These are phyloP conservation scores for Tineola bisselliella DNA, from an alignment of 2,888 invertebrate species.

Conservation along the genomic window DNA sequence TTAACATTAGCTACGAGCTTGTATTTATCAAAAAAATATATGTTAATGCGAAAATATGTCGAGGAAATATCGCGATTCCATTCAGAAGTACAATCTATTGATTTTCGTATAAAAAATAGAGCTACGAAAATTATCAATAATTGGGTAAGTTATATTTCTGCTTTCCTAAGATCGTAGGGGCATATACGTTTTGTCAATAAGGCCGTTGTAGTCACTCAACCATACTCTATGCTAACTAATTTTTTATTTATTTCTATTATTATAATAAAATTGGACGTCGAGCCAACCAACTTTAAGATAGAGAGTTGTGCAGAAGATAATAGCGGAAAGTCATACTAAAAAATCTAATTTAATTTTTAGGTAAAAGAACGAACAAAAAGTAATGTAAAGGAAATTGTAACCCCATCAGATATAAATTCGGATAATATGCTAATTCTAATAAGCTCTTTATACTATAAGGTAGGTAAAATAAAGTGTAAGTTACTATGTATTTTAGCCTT, in stretches of 20 bases:
- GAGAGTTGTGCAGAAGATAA: no score
- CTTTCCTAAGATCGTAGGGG: no score
- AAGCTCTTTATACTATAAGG: neutral
- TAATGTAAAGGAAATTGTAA: neutral
- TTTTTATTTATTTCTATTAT: no score
- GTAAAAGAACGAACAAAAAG: neutral
- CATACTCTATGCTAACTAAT: no score
- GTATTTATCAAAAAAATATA: slow-evolving; percentile 1
- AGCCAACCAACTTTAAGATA: no score
- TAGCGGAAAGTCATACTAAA: no score
- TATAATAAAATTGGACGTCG: no score
- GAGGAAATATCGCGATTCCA: slow-evolving; percentile 14
- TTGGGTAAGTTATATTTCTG: slow-evolving; percentile 59
- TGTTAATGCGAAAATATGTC: slow-evolving; percentile 11
- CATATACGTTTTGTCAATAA: no score
- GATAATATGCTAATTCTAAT: neutral
- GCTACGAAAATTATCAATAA: slow-evolving; percentile 66
- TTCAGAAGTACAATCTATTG: slow-evolving; percentile 11
- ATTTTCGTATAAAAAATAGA: neutral
- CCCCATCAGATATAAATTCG: neutral
- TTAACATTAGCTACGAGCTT: slow-evolving; percentile 15
- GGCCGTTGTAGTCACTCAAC: no score
- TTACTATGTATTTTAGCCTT: no score
- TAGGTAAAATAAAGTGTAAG: no score
- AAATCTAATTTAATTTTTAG: no score